Conservation (phyloP, 2,888 invertebrate species). For the Euzophera pinguis region DNA sequence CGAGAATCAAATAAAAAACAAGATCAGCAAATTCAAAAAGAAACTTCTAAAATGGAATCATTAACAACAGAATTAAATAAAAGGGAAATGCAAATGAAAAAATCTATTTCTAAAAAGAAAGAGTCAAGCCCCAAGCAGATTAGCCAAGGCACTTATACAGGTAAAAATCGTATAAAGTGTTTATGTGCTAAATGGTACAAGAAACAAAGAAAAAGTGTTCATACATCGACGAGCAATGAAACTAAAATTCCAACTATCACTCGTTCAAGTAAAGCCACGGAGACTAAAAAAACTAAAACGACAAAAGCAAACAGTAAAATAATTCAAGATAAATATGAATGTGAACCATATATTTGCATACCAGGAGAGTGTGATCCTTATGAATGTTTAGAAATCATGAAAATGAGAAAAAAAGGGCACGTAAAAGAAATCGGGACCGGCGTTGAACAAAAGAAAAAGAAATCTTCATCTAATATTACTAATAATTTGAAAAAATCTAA, state of each 20-base stretch:
- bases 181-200: neutral
- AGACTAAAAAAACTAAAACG: neutral
- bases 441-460: conserved; percentile 19
- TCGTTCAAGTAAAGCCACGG: neutral
- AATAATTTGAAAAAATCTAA: conserved; percentile 10
- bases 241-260: neutral
- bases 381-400: conserved; percentile 27
- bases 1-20: neutral
- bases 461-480: conserved; percentile 21
- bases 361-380: conserved; percentile 34
- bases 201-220: neutral
- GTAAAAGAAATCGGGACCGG: conserved; percentile 20
- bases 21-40: neutral
- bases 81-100: neutral
- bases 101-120: neutral
- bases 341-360: conserved; percentile 32
- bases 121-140: neutral
- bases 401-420: conserved; percentile 11
- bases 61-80: neutral
- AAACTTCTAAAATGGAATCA: neutral
- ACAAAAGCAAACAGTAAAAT: conserved; percentile 2
- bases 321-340: conserved; percentile 25
- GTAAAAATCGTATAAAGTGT: neutral
- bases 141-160: neutral
- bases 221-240: neutral